A percentile compares a stretch with the other conserved stretches of the same genome.
phyloP scores from a whole-genome alignment of 2,113 vertebrate genomes.

The Salvelinus alpinus region DNA sequence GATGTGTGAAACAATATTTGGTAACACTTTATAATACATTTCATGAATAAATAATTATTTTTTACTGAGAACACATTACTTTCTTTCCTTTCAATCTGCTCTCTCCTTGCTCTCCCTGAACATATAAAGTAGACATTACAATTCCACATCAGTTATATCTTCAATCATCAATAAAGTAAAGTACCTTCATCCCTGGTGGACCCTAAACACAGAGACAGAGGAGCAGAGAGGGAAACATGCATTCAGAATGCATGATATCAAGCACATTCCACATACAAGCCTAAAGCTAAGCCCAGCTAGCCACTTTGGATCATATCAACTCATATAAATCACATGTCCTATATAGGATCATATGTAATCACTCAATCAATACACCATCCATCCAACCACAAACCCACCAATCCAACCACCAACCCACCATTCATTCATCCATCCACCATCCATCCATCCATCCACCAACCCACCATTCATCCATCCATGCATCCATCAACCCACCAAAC shows the following conservation, averaged over 20 bases:
- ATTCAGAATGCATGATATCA: slow-evolving; percentile 48
- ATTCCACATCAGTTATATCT: background rate
- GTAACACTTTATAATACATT: background rate
- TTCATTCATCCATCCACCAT: too few relatives aligned
- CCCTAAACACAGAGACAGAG: slow-evolving; percentile 64
- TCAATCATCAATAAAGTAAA: background rate
- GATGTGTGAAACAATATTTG: background rate
- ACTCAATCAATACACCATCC: too few relatives aligned
- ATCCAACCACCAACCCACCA: too few relatives aligned
- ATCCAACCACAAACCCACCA: accelerated
- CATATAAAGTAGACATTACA: slow-evolving; percentile 18
- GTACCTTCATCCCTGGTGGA: slow-evolving; percentile 70
- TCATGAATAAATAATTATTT: background rate
- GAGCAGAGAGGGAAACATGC: slow-evolving; percentile 27
- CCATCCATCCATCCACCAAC: too few relatives aligned
- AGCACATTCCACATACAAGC: background rate
- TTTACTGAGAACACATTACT: slow-evolving; percentile 46
- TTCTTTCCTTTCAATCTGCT: slow-evolving; percentile 65
- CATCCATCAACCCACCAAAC: too few relatives aligned
- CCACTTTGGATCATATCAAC: background rate
- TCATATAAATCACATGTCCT: background rate
- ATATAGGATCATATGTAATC: background rate
- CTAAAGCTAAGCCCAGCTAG: background rate
- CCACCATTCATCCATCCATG: too few relatives aligned
- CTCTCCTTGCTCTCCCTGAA: slow-evolving; percentile 75